phyloP scores from a whole-genome alignment of 2,888 invertebrate genomes.

The Chrysolina haemoptera region DNA sequence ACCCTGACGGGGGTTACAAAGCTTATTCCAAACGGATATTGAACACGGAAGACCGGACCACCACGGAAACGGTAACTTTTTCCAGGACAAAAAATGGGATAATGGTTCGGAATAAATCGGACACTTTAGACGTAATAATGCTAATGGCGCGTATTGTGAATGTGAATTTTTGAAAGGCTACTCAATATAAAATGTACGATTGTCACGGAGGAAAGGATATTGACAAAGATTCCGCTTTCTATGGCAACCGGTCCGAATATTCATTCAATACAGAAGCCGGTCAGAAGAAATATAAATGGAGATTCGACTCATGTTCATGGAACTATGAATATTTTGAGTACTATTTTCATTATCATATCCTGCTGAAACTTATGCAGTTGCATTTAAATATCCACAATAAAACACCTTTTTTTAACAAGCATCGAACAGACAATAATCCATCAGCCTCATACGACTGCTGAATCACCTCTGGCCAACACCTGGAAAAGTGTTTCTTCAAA shows the following conservation, averaged over 20 bases:
- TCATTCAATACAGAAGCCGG: neutral
- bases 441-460: no score
- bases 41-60: slow-evolving; percentile 24
- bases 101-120: slow-evolving; percentile 27
- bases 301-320: no score
- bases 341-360: neutral
- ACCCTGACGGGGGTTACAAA: slow-evolving; percentile 19
- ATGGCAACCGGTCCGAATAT: neutral
- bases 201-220: slow-evolving; percentile 2
- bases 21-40: slow-evolving; percentile 9
- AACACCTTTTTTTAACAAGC: no score
- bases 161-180: slow-evolving; percentile 7
- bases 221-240: neutral
- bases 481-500: no score
- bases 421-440: no score
- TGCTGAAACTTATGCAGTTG: no score
- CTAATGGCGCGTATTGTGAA: slow-evolving; percentile 9
- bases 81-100: slow-evolving; percentile 24
- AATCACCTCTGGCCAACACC: no score
- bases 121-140: slow-evolving; percentile 16
- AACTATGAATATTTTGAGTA: no score
- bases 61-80: slow-evolving; percentile 24
- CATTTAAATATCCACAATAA: no score
- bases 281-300: neutral
- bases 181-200: neutral